phyloP scores from a whole-genome alignment of 35 echinoderm and acorn worm species.

The Ptychodera flava region DNA sequence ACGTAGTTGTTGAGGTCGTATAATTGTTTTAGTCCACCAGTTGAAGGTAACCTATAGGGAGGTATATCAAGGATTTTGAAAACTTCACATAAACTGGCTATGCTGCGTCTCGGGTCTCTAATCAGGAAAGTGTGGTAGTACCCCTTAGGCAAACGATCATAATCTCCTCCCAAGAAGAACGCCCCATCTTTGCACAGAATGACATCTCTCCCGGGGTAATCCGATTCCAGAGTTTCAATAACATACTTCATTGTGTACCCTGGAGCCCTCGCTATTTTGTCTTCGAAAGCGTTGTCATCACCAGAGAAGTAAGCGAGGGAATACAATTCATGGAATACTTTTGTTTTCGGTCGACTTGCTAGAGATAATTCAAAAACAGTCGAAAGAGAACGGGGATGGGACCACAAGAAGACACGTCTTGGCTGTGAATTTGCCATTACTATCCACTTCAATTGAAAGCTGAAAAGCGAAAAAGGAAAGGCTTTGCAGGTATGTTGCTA shows the following conservation, averaged over 20 bases:
- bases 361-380: constrained; percentile 62
- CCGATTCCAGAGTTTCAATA: constrained; percentile 50
- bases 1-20: constrained; percentile 52
- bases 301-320: constrained; percentile 51
- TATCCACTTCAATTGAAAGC: too few relatives aligned
- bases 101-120: constrained; percentile 45
- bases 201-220: constrained; percentile 43
- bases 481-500: too few relatives aligned
- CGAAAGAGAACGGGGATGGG: constrained; percentile 55
- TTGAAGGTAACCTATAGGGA: not conserved
- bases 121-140: constrained; percentile 82
- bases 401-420: constrained; percentile 52
- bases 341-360: constrained; percentile 33
- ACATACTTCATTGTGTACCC: constrained; percentile 32
- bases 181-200: constrained; percentile 68
- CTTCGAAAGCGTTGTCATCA: constrained; percentile 29
- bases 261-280: not conserved
- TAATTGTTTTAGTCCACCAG: constrained; percentile 38
- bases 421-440: not conserved
- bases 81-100: not conserved
- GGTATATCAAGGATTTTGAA: not conserved
- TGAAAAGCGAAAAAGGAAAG: too few relatives aligned
- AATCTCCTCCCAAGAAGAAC: constrained; percentile 34
- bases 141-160: constrained; percentile 55
- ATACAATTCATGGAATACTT: constrained; percentile 76